Evolutionary conservation across 2,888 invertebrate genomes (phyloP), one percentile per base, ranked within the genome.

Genomic region (Phengaris arion): DNA sequence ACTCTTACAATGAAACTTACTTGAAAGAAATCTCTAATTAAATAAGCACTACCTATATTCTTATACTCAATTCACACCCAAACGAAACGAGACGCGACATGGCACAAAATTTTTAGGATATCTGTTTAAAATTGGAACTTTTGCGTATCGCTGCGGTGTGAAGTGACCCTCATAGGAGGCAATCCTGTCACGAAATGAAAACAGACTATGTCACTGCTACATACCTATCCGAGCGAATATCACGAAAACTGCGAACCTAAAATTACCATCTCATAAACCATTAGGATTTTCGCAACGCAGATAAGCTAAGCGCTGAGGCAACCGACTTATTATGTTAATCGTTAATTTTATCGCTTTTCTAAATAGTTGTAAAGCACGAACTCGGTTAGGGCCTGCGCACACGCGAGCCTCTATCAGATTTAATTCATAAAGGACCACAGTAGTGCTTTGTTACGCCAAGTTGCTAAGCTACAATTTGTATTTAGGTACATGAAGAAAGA

Each of bases 301-400:
- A 72, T 72, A 72, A 52, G 15, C 70, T 70, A 70, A 70, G 76
- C 70, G 59, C 74, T 77, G 75, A 76, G 74, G 75, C 74, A 64
- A 76, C 74, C 59, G 77, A 79, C 74, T 74, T 77, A 79, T 79
- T 76, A 75, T 76, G 78, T 77, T 76, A 78, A 77, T 77, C 76
- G 77, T 76, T 76, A 77, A 79, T 79, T 79, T 78, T 78, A 80
- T 81, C 77, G 77, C 73, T 75, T 75, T 73, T 75, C 77, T 78
- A 78, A 79, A 81, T 79, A 80, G 79, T 79, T 48, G 76, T 77
- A 77, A 78, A 72, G 79, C 81, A 80, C 79, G 80, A 75, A 75
- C 75, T 54, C 70, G 46, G 68, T 70, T 57, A 75, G 70, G 75
- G 75, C 69, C 57, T 22, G 55, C 57, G 75, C 51, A 75, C 75